A percentile compares a stretch with the other conserved stretches of the same genome.
Conservation (phyloP, 2,888 invertebrate species). For the Sisyra terminalis region DNA sequence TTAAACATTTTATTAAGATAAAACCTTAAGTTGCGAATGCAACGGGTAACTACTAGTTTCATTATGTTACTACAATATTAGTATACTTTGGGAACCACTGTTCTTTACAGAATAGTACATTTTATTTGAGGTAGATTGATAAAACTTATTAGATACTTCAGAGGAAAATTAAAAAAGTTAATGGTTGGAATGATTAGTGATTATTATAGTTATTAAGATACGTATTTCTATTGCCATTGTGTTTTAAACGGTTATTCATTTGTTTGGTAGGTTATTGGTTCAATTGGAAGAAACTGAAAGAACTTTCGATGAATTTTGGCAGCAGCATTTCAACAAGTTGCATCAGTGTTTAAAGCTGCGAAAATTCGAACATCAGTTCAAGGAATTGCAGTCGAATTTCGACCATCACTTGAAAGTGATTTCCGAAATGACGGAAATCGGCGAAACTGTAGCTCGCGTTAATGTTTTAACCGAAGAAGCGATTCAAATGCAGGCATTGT, state of each 20-base stretch:
- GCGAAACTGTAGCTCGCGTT: constrained; percentile 70
- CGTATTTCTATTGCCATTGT: too few species aligned
- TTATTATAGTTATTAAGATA: too few species aligned
- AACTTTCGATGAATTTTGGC: constrained; percentile 91
- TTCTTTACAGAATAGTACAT: too few species aligned
- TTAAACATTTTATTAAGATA: too few species aligned
- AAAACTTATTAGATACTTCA: too few species aligned
- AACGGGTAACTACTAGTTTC: too few species aligned
- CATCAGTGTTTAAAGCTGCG: constrained; percentile 81
- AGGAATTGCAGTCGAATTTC: constrained; percentile 69
- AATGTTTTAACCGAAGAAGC: constrained; percentile 66
- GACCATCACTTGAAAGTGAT: constrained; percentile 63
- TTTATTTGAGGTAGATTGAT: too few species aligned
- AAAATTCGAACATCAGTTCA: constrained; percentile 89
- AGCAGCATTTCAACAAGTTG: constrained; percentile 74
- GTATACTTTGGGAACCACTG: too few species aligned
- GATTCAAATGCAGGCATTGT: constrained; percentile 57
- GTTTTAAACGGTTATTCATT: not conserved
- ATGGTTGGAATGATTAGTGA: too few species aligned
- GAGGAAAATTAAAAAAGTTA: too few species aligned
- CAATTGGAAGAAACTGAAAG: constrained; percentile 89
- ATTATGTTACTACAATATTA: too few species aligned
- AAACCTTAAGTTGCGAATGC: too few species aligned
- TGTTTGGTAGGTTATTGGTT: constrained; percentile 53
- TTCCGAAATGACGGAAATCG: constrained; percentile 74